Percentiles rank a stretch among this genome's conserved stretches.
Conservation (phyloP, 1,140 invertebrate species). For the Carposina sasakii region DNA sequence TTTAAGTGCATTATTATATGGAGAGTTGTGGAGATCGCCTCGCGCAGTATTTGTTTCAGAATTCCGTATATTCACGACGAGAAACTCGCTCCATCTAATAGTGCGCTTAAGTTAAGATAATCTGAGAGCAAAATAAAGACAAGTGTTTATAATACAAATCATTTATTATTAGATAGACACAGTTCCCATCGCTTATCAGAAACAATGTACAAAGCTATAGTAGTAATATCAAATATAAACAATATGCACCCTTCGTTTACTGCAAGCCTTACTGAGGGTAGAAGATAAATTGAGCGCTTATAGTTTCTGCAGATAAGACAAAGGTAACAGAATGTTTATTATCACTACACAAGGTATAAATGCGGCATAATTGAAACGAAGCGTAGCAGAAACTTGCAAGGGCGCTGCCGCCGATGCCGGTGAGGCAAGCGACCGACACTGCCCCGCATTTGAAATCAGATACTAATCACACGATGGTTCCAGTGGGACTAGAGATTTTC, state of each 20-base stretch:
- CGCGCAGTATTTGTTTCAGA: too few species aligned
- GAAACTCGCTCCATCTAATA: too few species aligned
- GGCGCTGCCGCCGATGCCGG: conserved; percentile 15
- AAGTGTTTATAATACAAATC: conserved; percentile 70
- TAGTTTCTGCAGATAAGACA: conserved; percentile 66
- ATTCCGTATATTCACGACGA: too few species aligned
- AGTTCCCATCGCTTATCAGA: conserved; percentile 74
- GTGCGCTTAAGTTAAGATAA: too few species aligned
- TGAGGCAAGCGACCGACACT: conserved; percentile 11
- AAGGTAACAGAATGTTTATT: conserved; percentile 68
- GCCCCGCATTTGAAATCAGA: conserved; percentile 28
- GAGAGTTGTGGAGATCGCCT: too few species aligned
- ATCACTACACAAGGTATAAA: conserved; percentile 65
- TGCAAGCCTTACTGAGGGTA: conserved; percentile 72
- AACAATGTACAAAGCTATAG: conserved; percentile 75
- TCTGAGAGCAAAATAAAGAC: conserved; percentile 33
- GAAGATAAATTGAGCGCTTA: conserved; percentile 72
- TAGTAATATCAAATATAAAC: conserved; percentile 75
- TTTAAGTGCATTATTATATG: too few species aligned
- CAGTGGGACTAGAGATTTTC: conserved; percentile 72
- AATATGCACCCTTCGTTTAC: conserved; percentile 73
- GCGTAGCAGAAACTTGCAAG: conserved; percentile 52
- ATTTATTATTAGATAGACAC: conserved; percentile 75
- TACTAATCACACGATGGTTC: conserved; percentile 66
- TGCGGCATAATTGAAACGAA: conserved; percentile 59